Evolutionary conservation across 2,797 vertebrate genomes (phyloP).

Genomic region (Etheostoma nigrum): DNA sequence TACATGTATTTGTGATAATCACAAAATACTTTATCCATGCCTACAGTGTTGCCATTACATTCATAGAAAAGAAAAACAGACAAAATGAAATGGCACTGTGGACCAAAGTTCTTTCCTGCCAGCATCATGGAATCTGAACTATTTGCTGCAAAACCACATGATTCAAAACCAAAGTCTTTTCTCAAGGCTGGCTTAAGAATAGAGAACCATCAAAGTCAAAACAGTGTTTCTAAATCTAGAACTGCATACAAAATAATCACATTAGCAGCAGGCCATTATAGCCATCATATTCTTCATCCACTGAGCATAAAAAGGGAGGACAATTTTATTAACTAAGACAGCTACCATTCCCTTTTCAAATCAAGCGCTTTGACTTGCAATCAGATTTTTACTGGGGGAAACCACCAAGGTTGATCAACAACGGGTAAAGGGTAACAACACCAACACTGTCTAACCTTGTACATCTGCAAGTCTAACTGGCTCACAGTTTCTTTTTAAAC

Average conservation of each 20-base stretch:
- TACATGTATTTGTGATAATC: background rate
- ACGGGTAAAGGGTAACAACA: background rate
- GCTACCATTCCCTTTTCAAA: background rate
- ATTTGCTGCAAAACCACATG: slow-evolving; percentile 68
- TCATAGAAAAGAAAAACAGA: slow-evolving; percentile 14
- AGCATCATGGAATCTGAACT: slow-evolving; percentile 47
- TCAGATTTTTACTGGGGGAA: background rate
- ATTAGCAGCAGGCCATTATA: slow-evolving; percentile 5
- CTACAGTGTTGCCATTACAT: slow-evolving; percentile 23
- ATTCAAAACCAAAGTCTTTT: slow-evolving; percentile 50
- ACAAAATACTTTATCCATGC: background rate
- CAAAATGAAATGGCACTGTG: slow-evolving; percentile 16
- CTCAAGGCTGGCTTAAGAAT: slow-evolving; percentile 38
- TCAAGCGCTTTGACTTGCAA: background rate
- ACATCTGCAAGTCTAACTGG: background rate
- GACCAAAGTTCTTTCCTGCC: slow-evolving; percentile 31
- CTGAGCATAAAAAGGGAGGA: background rate
- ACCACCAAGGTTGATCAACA: background rate
- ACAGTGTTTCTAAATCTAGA: slow-evolving; percentile 26
- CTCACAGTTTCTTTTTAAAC: background rate
- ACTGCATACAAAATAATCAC: background rate
- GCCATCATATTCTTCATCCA: background rate
- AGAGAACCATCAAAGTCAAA: slow-evolving; percentile 25
- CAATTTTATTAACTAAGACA: background rate
- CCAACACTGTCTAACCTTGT: background rate